phyloP scores from a whole-genome alignment of 2,888 invertebrate genomes.

The Craniophora ligustri region DNA sequence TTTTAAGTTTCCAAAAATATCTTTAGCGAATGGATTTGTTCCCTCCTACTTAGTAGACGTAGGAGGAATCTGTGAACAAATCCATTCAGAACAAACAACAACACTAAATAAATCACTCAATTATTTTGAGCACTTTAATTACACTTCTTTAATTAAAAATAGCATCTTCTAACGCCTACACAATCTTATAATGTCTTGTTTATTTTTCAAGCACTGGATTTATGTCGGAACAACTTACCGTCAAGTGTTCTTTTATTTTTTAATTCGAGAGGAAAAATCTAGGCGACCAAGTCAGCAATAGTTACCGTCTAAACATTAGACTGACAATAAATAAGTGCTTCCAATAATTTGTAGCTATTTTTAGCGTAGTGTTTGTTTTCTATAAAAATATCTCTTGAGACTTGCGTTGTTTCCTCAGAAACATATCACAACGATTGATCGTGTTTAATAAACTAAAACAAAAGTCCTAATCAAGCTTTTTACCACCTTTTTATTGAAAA shows the following conservation, averaged over 20 bases:
- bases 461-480: too few relatives aligned
- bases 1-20: background rate
- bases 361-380: background rate
- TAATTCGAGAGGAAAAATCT: constrained; percentile 35
- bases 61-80: background rate
- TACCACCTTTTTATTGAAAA: too few relatives aligned
- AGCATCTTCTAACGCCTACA: constrained; percentile 28
- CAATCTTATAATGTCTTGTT: constrained; percentile 6
- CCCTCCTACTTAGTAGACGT: background rate
- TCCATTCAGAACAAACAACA: constrained; percentile 5
- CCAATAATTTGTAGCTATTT: background rate
- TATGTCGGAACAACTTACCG: constrained; percentile 48
- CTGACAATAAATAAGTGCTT: constrained; percentile 7
- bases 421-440: too few relatives aligned
- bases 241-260: constrained; percentile 31
- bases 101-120: constrained; percentile 23
- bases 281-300: constrained; percentile 28
- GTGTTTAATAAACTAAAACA: too few relatives aligned
- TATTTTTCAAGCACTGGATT: constrained; percentile 56
- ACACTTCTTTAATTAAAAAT: constrained; percentile 26
- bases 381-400: too few relatives aligned
- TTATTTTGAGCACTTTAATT: constrained; percentile 20
- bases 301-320: constrained; percentile 11
- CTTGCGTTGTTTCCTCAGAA: too few relatives aligned
- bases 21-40: too few relatives aligned